A percentile compares a stretch with the other conserved stretches of the same genome.
phyloP scores from a whole-genome alignment of 2,797 vertebrate genomes.

The Rhinichthys osculus region DNA sequence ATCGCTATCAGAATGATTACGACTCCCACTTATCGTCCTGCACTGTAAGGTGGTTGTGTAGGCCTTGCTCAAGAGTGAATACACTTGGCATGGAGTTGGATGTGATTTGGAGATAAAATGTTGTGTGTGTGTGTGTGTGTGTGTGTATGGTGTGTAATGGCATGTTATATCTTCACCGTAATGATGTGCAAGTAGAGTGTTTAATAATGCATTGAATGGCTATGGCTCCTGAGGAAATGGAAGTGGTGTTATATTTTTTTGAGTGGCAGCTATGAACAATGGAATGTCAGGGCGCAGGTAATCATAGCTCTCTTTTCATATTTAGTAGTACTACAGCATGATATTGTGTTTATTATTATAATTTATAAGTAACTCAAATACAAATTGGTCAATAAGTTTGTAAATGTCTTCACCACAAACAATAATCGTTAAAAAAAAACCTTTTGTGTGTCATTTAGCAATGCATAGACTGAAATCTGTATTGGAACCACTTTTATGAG shows the following conservation, averaged over 20 bases:
- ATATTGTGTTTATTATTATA: background rate
- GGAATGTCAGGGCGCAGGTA: background rate
- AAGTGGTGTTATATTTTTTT: background rate
- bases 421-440: background rate
- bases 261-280: conserved; percentile 16
- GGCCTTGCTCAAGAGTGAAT: conserved; percentile 41
- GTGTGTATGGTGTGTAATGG: background rate
- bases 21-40: conserved; percentile 2
- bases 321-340: background rate
- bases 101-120: conserved; percentile 3
- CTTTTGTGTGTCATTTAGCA: background rate
- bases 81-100: background rate
- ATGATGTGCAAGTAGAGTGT: background rate
- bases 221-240: background rate
- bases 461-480: background rate
- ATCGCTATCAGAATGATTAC: conserved; percentile 7
- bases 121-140: background rate
- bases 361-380: background rate
- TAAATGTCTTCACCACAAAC: too few species aligned
- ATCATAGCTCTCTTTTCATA: background rate
- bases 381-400: background rate
- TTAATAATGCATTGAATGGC: conserved; percentile 13
- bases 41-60: conserved; percentile 28
- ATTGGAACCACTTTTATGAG: background rate
- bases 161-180: background rate